A percentile compares a stretch with the other conserved stretches of the same genome.
phyloP scores from a whole-genome alignment of 2,888 invertebrate genomes.

The Corbicula japonica region DNA sequence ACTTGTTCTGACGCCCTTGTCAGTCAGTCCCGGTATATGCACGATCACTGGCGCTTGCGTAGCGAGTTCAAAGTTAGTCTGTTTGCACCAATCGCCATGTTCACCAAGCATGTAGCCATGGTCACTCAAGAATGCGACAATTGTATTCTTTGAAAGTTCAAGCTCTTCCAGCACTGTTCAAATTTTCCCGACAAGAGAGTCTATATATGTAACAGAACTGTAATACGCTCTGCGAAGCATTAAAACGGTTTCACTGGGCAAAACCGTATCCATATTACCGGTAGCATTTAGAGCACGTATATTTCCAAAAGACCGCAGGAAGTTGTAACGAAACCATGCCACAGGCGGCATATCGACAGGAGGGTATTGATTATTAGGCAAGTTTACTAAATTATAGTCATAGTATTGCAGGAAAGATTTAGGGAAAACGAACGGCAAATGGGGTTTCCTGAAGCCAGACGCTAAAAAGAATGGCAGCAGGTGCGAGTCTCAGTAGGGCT shows the following conservation, averaged over 20 bases:
- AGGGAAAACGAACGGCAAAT: conserved; percentile 15
- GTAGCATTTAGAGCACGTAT: conserved; percentile 48
- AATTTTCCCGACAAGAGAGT: conserved; percentile 54
- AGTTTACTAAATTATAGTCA: no score
- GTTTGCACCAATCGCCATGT: no score
- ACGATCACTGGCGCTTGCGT: no score
- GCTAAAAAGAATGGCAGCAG: conserved; percentile 18
- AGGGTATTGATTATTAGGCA: conserved; percentile 67
- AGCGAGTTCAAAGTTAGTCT: no score
- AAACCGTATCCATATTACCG: conserved; percentile 65
- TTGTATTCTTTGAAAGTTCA: conserved; percentile 58
- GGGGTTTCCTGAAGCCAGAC: conserved; percentile 12
- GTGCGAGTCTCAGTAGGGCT: no score
- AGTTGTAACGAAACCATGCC: conserved; percentile 67
- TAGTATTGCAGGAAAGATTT: no score
- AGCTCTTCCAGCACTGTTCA: conserved; percentile 48
- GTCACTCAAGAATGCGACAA: conserved; percentile 67
- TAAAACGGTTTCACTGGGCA: conserved; percentile 58
- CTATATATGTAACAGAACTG: conserved; percentile 57
- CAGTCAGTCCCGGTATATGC: conserved; percentile 72
- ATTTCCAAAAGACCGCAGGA: conserved; percentile 65
- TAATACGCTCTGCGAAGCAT: conserved; percentile 63
- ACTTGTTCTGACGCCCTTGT: conserved; percentile 54
- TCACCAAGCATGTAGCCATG: conserved; percentile 75
- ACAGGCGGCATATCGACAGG: conserved; percentile 65